Evolutionary conservation across 2,888 invertebrate species (phyloP), one percentile per base, ranked within the genome.

Genomic region (Drosophila mercatorum): DNA sequence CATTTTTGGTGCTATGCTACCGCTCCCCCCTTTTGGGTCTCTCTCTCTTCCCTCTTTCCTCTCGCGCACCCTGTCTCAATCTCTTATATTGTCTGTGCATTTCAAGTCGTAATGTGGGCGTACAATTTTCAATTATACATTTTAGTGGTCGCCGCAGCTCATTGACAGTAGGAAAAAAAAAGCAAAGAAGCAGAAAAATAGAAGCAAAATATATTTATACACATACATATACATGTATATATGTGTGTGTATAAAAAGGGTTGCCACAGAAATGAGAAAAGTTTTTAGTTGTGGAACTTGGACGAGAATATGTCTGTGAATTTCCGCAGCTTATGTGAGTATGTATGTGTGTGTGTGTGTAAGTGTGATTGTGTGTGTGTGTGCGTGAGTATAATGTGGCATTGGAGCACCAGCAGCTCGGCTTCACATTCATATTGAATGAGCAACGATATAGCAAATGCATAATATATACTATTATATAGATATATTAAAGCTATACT

Each of bases 51-150:
- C 57, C 11, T 17, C 10, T 5, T 2, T 2, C 44, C 22, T 6
- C 31, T 31, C 31, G 31, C 31, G 0, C 31, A 6, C 6, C 5
- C 2, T 7, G 31, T 5, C 49, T 31, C 49, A 49, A 31, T 49
- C 49, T 49, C 49, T 34, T 34, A 49, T 55, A 60, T 41, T 59
- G 56, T 40, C 43, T 56, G 61, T 55, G 57, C 44, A 68, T 69
- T 65, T 67, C 60, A 66, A 72, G 87, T 81, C 62, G 77, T 81
- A 81, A 78, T 78, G 85, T 84, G 81, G 81, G 81, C 88, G 88
- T 80, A 75, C 72, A 81, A 87, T 83, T 82, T 82, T 87, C 88
- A 87, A 82, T 82, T 82, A 82, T 82, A 83, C 78, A 83, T 87
- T 81, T 82, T 86, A 87, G 84, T 80, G 71, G 81, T 71, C 71